phyloP scores from a whole-genome alignment of 1,140 invertebrate genomes.

The Bombus superbus region DNA sequence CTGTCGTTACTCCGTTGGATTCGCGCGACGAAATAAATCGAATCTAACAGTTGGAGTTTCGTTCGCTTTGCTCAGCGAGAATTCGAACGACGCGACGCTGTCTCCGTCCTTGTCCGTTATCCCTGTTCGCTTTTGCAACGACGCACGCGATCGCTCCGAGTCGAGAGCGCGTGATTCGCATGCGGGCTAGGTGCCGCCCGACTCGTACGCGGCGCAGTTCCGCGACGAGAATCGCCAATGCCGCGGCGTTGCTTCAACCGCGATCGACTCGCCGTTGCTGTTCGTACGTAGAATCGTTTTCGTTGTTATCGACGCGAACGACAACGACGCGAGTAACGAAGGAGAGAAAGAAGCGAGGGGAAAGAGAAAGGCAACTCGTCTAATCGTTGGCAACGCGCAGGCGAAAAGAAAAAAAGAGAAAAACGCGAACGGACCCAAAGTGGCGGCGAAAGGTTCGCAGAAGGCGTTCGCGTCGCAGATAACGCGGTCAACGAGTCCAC shows the following conservation, averaged over 20 bases:
- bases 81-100: no score
- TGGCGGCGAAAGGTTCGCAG: slow-evolving; percentile 22
- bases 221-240: slow-evolving; percentile 25
- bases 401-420: not conserved
- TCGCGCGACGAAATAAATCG: no score
- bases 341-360: not conserved
- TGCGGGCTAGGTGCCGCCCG: not conserved
- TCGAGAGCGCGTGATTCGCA: not conserved
- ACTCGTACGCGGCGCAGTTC: not conserved
- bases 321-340: no score
- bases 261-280: not conserved
- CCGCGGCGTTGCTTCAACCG: not conserved
- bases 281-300: not conserved
- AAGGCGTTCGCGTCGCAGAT: slow-evolving; percentile 18
- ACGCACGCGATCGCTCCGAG: not conserved
- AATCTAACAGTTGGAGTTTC: no score
- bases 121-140: no score
- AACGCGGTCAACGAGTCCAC: not conserved
- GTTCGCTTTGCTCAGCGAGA: no score
- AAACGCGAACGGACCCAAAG: not conserved
- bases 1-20: no score
- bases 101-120: no score
- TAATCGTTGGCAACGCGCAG: not conserved
- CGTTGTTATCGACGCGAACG: no score
- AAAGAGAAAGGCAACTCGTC: no score